Evolutionary conservation across 1,140 invertebrate species (phyloP), one percentile per base, ranked within the genome.

Genomic region (Battus philenor): DNA sequence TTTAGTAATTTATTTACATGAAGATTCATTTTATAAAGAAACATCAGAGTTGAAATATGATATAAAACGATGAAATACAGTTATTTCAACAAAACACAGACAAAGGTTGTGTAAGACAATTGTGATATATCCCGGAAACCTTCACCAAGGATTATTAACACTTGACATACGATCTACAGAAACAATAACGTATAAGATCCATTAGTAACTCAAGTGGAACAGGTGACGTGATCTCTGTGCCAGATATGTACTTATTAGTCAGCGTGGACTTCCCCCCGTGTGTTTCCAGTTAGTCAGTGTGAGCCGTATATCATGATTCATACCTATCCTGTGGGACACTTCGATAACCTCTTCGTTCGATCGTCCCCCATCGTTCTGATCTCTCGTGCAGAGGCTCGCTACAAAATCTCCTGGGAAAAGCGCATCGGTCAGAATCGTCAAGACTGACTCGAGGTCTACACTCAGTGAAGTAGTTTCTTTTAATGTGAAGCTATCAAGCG

Each of bases 341-440:
- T 55, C 44, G 47, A 68, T 52, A 24, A 59, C 60, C 55, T 56
- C 59, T 50, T 62, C 58, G 50, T 33, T 47, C 36, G 33, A 43
- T 38, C 50, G 47, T 38, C 58, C 59, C 50, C 47, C 50, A 26
- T 44, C 43, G 49, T 38, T 56, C 33, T 17, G 59, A 43, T 69
- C 67, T 56, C 67, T 68, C 54, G 59, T 59, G 67, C 74, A 85
- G 65, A 73, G 77, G 39, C 65, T 61, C 61, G 68, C 72, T 73
- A 78, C 47, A 56, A 66, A 71, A 44, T 72, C 64, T 63, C 78
- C 75, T 80, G 76, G 54, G 68, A 61, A 80, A 70, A 69, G 59
- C 56, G 60, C 47, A 61, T 52, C 48, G 49, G 54, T 62, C 52
- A 64, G 32, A 66, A 46, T 58, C 50, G 33, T 36, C 8, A 30